Evolutionary conservation across 2,888 invertebrate species (phyloP).

Genomic region (Rhingia rostrata): DNA sequence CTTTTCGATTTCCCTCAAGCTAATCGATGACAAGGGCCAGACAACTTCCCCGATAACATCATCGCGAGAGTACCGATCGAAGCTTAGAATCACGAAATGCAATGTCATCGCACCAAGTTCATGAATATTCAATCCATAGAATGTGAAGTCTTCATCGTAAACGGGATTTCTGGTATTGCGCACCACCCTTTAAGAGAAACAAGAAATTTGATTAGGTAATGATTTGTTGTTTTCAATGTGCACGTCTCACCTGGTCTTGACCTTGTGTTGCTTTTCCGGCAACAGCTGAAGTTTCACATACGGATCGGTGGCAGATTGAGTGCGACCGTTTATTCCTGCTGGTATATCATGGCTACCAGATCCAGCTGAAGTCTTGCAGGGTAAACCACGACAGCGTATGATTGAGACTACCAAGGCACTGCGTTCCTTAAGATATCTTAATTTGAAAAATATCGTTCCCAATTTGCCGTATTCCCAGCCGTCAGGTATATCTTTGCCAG

Average conservation of each 20-base stretch:
- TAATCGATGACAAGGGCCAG: conserved; percentile 88
- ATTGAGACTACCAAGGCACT: conserved; percentile 96
- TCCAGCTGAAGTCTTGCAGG: conserved; percentile 83
- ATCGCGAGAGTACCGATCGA: conserved; percentile 98
- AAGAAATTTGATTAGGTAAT: neutral
- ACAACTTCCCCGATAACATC: conserved; percentile 99
- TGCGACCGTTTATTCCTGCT: conserved; percentile 82
- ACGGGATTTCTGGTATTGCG: conserved; percentile 97
- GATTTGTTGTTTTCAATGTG: neutral
- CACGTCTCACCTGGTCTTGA: conserved; percentile 89
- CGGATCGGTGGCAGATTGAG: conserved; percentile 88
- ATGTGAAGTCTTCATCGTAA: conserved; percentile 99
- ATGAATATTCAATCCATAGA: conserved; percentile 95
- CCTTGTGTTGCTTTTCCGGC: conserved; percentile 98
- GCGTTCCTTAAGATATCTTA: conserved; percentile 95
- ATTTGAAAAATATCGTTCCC: conserved; percentile 94
- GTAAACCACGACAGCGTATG: conserved; percentile 93
- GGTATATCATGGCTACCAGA: conserved; percentile 85
- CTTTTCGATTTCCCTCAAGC: conserved; percentile 88
- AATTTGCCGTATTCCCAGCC: conserved; percentile 87
- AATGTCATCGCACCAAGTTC: conserved; percentile 95
- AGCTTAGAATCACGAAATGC: conserved; percentile 96
- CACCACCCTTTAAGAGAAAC: conserved; percentile 87
- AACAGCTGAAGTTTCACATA: conserved; percentile 98
- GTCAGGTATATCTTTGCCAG: conserved; percentile 77